phyloP scores from a whole-genome alignment of 2,797 vertebrate species.

The Spea hammondii region DNA sequence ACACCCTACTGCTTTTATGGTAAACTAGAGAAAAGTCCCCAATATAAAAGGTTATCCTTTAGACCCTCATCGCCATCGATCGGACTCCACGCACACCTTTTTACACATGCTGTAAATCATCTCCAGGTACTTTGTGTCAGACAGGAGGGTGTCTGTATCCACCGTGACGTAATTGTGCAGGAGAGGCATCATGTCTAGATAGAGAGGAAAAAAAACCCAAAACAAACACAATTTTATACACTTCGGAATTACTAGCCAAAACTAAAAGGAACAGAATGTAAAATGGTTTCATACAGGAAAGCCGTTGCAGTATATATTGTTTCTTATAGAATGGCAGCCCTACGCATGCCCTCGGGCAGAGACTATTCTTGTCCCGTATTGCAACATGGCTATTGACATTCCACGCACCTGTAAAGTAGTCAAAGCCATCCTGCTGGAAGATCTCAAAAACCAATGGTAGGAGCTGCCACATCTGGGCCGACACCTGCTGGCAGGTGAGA shows the following conservation, averaged over 20 bases:
- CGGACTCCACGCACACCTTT: conserved; percentile 78
- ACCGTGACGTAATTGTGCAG: conserved; percentile 98
- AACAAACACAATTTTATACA: background rate
- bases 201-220: conserved; percentile 47
- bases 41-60: background rate
- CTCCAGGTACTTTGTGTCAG: conserved; percentile 97
- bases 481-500: conserved; percentile 97
- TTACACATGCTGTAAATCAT: conserved; percentile 99
- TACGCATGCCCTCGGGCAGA: no score
- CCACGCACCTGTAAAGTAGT: conserved; percentile 93
- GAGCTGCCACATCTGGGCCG: conserved; percentile 98
- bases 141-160: conserved; percentile 93
- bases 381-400: background rate
- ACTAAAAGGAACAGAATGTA: no score
- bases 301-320: no score
- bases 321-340: no score
- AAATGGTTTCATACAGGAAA: no score
- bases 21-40: no score
- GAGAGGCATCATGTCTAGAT: conserved; percentile 97
- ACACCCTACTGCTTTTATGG: no score
- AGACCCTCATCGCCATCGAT: no score
- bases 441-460: conserved; percentile 95
- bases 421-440: conserved; percentile 98
- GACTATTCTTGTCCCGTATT: no score
- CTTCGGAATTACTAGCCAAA: no score